These are phyloP conservation scores for Aurelia coerulea DNA, from an alignment of 30 jellyfish, hydroid and myxozoan genomes.

Conservation along the genomic window DNA sequence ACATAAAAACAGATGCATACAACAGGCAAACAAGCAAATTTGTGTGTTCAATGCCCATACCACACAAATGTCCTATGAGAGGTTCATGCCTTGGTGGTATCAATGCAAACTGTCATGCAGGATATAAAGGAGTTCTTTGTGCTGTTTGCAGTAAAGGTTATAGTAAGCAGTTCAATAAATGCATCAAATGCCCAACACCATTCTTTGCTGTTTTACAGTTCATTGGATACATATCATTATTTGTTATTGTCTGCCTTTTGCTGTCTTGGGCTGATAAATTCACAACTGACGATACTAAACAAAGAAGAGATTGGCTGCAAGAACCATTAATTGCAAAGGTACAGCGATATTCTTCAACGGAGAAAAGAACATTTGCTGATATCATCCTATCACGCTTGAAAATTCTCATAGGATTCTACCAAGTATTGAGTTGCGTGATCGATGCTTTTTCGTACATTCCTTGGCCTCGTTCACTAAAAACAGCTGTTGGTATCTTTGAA, in stretches of 20 bases:
- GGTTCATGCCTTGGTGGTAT: constrained; percentile 66
- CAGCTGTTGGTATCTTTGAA: background rate
- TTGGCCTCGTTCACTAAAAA: constrained; percentile 39
- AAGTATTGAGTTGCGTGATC: constrained; percentile 13
- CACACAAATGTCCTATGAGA: constrained; percentile 50
- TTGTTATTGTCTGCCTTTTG: constrained; percentile 35
- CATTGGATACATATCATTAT: constrained; percentile 14
- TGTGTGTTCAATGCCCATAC: constrained; percentile 27
- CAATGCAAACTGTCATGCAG: constrained; percentile 31
- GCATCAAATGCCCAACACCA: constrained; percentile 44
- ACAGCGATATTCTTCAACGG: background rate
- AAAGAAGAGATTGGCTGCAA: background rate
- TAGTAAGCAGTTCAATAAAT: constrained; percentile 22
- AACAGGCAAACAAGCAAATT: constrained; percentile 23
- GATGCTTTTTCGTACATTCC: constrained; percentile 3
- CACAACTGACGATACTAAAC: background rate
- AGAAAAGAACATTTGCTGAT: constrained; percentile 51
- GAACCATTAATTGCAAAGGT: too few relatives aligned
- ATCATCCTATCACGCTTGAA: constrained; percentile 46
- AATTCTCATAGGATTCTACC: constrained; percentile 61
- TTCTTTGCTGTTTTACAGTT: constrained; percentile 27
- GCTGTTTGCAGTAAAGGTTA: constrained; percentile 47
- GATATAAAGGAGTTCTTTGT: constrained; percentile 65
- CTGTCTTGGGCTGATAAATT: constrained; percentile 54
- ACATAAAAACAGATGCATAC: constrained; percentile 12